Evolutionary conservation across 2,797 vertebrate genomes (phyloP).

Genomic region (Danio albolineatus): DNA sequence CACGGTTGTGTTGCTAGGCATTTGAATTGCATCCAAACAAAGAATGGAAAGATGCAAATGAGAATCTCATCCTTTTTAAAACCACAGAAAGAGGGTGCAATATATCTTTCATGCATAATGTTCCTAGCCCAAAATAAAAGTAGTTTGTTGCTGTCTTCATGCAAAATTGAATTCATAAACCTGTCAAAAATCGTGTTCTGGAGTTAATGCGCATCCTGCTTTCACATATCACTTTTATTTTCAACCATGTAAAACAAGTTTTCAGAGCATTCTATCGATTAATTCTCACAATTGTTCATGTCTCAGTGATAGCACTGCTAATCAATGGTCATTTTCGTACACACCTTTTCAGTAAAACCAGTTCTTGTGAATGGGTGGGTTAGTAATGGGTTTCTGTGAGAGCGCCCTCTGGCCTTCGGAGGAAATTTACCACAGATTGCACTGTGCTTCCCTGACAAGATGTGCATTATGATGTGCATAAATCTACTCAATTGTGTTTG

Average conservation of each 20-base stretch:
- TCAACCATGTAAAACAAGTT: neutral
- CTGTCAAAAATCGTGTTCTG: neutral
- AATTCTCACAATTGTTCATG: neutral
- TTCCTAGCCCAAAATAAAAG: slow-evolving; percentile 13
- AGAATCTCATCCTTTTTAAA: slow-evolving; percentile 35
- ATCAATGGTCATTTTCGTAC: too few relatives aligned
- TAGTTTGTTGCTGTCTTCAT: neutral
- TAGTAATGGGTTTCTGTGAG: too few relatives aligned
- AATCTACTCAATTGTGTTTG: too few relatives aligned
- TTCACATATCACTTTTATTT: neutral
- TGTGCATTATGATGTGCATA: too few relatives aligned
- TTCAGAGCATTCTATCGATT: neutral
- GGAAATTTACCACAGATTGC: too few relatives aligned
- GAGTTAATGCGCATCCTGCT: neutral
- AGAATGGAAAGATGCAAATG: slow-evolving; percentile 58
- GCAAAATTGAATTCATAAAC: neutral
- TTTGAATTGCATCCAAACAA: slow-evolving; percentile 59
- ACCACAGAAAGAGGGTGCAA: slow-evolving; percentile 21
- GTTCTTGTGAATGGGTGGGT: too few relatives aligned
- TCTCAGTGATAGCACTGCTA: neutral
- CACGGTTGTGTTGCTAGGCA: slow-evolving; percentile 54
- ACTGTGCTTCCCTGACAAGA: too few relatives aligned
- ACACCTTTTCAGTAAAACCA: too few relatives aligned
- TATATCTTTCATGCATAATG: slow-evolving; percentile 5
- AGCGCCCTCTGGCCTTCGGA: too few relatives aligned